These are phyloP conservation scores for Drymodes brunneopygia DNA, from an alignment of 2,113 vertebrate genomes.

Conservation along the genomic window DNA sequence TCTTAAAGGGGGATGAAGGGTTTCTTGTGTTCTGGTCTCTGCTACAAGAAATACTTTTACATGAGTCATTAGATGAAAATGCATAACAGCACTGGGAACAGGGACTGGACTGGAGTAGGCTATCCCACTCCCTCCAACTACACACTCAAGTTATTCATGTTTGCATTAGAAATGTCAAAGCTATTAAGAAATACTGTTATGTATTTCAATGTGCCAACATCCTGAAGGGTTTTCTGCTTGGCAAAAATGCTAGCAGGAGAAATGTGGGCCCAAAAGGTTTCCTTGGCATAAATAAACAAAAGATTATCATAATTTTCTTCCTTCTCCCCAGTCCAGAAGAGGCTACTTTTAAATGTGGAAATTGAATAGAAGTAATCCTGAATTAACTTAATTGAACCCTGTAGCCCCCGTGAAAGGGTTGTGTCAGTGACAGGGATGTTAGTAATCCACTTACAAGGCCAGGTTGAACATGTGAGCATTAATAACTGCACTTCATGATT, in stretches of 20 bases:
- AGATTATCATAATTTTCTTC: background rate
- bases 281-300: background rate
- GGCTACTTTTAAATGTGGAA: background rate
- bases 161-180: background rate
- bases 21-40: background rate
- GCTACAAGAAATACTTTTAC: background rate
- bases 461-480: background rate
- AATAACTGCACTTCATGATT: background rate
- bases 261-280: background rate
- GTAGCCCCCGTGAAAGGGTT: background rate
- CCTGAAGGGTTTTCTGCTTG: background rate
- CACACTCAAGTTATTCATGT: background rate
- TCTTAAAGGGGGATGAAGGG: background rate
- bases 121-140: background rate
- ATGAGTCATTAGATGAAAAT: background rate
- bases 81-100: background rate
- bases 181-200: background rate
- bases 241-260: background rate
- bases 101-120: background rate
- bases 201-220: background rate
- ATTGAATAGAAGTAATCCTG: background rate
- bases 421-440: background rate
- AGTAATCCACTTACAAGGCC: background rate
- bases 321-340: background rate
- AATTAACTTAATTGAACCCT: background rate